phyloP scores from a whole-genome alignment of 1,140 invertebrate genomes.

The Hyphantria cunea region DNA sequence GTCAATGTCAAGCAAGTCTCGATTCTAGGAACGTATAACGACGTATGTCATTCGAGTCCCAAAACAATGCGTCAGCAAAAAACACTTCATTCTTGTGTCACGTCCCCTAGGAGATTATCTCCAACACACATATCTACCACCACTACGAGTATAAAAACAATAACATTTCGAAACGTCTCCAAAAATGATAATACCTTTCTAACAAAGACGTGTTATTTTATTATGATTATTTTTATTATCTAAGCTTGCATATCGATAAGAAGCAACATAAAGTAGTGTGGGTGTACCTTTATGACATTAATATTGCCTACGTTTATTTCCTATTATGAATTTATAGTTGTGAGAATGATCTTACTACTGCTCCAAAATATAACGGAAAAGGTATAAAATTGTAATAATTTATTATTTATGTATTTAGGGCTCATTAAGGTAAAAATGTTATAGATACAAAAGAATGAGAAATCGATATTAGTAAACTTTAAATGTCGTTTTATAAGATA shows the following conservation, averaged over 20 bases:
- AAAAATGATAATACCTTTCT: constrained; percentile 22
- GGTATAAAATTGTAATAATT: constrained; percentile 28
- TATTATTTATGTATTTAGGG: constrained; percentile 27
- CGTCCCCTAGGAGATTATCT: constrained; percentile 53
- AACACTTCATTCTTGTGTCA: constrained; percentile 51
- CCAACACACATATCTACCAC: constrained; percentile 45
- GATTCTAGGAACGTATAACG: constrained; percentile 23
- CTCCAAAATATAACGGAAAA: constrained; percentile 36
- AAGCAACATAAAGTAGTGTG: constrained; percentile 28
- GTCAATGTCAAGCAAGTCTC: constrained; percentile 21
- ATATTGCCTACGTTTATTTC: constrained; percentile 41
- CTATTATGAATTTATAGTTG: constrained; percentile 39
- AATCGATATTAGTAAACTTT: too few relatives aligned
- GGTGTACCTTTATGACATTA: constrained; percentile 43
- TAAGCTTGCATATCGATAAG: constrained; percentile 32
- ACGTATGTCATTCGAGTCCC: constrained; percentile 34
- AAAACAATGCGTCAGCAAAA: constrained; percentile 61
- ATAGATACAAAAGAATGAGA: constrained; percentile 14
- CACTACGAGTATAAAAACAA: constrained; percentile 43
- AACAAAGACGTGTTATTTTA: constrained; percentile 30
- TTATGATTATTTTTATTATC: constrained; percentile 21
- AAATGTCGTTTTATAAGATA: too few relatives aligned
- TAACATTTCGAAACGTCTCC: constrained; percentile 32
- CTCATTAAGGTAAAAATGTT: constrained; percentile 25
- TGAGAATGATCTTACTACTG: constrained; percentile 34